These are phyloP conservation scores for Philereme transversata DNA, from an alignment of 2,888 invertebrate species.

Conservation along the genomic window DNA sequence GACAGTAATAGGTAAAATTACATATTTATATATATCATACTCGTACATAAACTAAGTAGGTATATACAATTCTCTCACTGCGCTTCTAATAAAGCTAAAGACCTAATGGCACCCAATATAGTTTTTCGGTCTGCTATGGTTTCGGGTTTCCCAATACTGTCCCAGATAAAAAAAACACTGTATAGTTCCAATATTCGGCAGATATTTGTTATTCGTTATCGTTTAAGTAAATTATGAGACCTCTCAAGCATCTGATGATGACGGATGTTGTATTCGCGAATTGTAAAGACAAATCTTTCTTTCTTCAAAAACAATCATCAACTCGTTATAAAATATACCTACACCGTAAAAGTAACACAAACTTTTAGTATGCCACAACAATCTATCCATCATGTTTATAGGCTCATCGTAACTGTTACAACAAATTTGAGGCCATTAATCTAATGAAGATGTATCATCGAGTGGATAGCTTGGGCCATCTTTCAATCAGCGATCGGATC, in stretches of 20 bases:
- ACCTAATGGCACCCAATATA: too few relatives aligned
- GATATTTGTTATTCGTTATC: slow-evolving; percentile 1
- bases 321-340: slow-evolving; percentile 6
- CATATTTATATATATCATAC: too few relatives aligned
- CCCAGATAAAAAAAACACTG: too few relatives aligned
- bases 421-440: slow-evolving; percentile 17
- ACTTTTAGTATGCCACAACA: slow-evolving; percentile 13
- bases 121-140: too few relatives aligned
- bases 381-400: slow-evolving; percentile 21
- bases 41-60: too few relatives aligned
- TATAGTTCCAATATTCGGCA: not conserved
- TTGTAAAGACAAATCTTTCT: slow-evolving; percentile 1
- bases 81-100: too few relatives aligned
- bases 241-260: slow-evolving; percentile 14
- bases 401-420: slow-evolving; percentile 18
- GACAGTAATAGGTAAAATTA: too few relatives aligned
- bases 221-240: slow-evolving; percentile 11
- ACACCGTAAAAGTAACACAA: slow-evolving; percentile 1
- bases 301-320: not conserved
- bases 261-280: slow-evolving; percentile 5
- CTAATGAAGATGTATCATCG: slow-evolving; percentile 21
- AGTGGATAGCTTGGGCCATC: slow-evolving; percentile 3
- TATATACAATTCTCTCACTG: too few relatives aligned
- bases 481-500: slow-evolving; percentile 10
- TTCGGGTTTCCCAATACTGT: too few relatives aligned